Conservation (phyloP, 2,113 vertebrate species). For the Mixornis gularis region DNA sequence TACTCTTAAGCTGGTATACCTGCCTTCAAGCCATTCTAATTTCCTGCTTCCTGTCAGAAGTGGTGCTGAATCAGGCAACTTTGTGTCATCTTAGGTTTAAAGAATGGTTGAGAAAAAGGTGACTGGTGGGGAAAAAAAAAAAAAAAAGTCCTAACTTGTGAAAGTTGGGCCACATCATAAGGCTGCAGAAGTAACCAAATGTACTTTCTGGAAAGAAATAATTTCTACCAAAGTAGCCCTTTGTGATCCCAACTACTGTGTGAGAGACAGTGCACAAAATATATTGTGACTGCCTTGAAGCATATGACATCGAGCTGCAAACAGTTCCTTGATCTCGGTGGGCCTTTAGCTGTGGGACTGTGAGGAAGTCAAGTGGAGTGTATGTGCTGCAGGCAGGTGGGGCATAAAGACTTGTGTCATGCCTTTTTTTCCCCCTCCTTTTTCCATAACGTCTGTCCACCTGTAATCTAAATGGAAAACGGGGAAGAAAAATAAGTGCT, state of each 20-base stretch:
- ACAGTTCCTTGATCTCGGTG: neutral
- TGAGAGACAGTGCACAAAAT: neutral
- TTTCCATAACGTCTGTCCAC: neutral
- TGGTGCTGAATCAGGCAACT: neutral
- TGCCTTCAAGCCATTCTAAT: neutral
- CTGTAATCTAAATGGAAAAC: neutral
- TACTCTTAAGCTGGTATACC: neutral
- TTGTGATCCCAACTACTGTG: neutral
- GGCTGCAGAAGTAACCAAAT: neutral
- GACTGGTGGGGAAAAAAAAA: neutral
- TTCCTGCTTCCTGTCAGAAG: neutral
- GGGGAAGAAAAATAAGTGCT: neutral
- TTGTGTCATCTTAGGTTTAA: neutral
- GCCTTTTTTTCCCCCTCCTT: neutral
- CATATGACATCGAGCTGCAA: neutral
- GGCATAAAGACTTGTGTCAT: neutral
- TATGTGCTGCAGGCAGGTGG: neutral
- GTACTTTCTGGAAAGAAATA: neutral
- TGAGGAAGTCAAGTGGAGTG: neutral
- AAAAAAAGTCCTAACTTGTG: neutral
- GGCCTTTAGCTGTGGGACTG: neutral
- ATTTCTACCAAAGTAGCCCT: neutral
- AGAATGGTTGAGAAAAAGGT: neutral
- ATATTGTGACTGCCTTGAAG: neutral
- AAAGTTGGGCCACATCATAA: neutral